Percentiles rank a stretch among this genome's conserved stretches.
Conservation (phyloP, 2,113 vertebrate species). For the Mobula birostris region DNA sequence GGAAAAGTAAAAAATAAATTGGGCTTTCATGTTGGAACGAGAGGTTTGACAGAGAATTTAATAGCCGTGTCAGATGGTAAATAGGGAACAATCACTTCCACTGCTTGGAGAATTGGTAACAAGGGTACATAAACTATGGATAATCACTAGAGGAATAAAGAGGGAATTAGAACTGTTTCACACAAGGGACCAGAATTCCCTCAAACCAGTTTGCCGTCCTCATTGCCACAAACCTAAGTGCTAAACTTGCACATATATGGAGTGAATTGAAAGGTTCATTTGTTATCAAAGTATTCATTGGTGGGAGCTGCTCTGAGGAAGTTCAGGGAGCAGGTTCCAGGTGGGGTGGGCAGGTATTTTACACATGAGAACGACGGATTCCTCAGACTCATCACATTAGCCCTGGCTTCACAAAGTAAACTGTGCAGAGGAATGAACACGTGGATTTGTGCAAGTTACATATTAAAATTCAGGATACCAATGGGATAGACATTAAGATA, state of each 20-base stretch:
- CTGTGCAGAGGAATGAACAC: background rate
- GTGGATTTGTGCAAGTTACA: background rate
- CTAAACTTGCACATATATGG: background rate
- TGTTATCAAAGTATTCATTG: no score
- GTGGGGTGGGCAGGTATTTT: no score
- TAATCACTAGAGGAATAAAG: background rate
- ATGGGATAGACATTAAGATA: background rate
- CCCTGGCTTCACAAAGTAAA: background rate
- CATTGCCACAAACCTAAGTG: no score
- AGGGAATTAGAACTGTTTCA: background rate
- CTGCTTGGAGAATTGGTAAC: background rate
- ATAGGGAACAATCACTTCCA: background rate
- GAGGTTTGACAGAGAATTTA: background rate
- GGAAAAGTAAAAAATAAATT: conserved; percentile 12
- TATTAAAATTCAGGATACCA: background rate
- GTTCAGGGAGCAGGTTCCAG: no score
- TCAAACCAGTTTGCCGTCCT: no score
- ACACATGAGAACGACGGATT: no score
- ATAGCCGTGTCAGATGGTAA: background rate
- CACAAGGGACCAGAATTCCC: background rate
- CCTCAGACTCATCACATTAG: background rate
- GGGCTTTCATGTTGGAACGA: background rate
- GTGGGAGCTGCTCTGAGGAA: no score
- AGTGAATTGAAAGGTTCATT: no score
- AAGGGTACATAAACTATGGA: background rate